A percentile compares a stretch with the other conserved stretches of the same genome.
Conservation (phyloP, 2,113 vertebrate genomes). For the Hyperoodon ampullatus region DNA sequence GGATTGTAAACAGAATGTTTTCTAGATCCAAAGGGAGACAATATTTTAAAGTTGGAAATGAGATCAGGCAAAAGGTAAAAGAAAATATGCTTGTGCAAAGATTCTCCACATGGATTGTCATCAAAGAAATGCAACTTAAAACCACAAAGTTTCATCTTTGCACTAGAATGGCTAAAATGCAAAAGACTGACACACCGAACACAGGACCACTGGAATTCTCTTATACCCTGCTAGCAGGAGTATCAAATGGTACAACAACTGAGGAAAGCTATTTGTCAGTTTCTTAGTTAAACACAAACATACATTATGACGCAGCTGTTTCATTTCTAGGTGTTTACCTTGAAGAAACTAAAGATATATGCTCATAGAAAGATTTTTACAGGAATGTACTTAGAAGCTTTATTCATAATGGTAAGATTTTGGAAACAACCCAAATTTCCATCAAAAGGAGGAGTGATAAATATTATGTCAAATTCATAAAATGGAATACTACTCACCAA, state of each 20-base stretch:
- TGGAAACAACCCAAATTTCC: neutral
- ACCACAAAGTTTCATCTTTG: slow-evolving; percentile 22
- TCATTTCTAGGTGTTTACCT: neutral
- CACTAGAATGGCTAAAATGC: slow-evolving; percentile 11
- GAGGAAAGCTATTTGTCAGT: neutral
- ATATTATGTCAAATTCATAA: neutral
- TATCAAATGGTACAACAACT: neutral
- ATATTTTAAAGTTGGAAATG: slow-evolving; percentile 84
- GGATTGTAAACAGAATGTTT: slow-evolving; percentile 82
- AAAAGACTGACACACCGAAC: slow-evolving; percentile 22
- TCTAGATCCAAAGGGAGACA: slow-evolving; percentile 72
- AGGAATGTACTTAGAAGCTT: neutral
- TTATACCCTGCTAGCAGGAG: neutral
- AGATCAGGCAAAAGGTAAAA: slow-evolving; percentile 81
- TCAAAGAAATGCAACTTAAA: slow-evolving; percentile 50
- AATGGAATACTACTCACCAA: neutral
- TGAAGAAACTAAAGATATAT: slow-evolving; percentile 13
- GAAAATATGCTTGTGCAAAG: slow-evolving; percentile 67
- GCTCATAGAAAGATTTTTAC: neutral
- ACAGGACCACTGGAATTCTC: slow-evolving; percentile 10
- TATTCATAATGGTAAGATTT: slow-evolving; percentile 15
- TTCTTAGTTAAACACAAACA: neutral
- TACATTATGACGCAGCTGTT: neutral
- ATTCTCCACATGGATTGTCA: slow-evolving; percentile 28
- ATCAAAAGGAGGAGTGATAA: neutral